Base-by-base conservation (phyloP, 2,888 invertebrate genomes). In the Agrotis exclamationis region DNA sequence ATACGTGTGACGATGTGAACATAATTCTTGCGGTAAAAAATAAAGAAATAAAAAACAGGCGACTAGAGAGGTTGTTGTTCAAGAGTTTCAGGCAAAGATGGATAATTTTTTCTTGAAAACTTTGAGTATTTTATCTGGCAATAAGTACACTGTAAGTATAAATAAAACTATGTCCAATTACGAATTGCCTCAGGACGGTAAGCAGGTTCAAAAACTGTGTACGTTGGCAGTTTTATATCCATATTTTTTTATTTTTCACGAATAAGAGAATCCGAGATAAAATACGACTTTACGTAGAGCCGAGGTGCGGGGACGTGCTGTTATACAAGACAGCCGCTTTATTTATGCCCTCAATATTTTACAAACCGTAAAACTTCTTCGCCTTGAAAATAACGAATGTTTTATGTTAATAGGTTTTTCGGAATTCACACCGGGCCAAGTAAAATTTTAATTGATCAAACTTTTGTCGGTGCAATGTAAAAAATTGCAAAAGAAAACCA, bases 261-360 rank as follows among this genome's bases (percentile, higher is more conserved):
- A 92, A 93, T 92, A 94, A 92, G 92, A 92, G 90, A 94, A 94
- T 94, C 93, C 94, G 85, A 86, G 90, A 93, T 95, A 93, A 95
- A 94, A 95, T 95, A 95, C 93, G 93, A 88, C 90, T 89, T 88
- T 90, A 91, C 93, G 93, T 92, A 91, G 80, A 82, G 82, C 85
- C 88, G 86, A 86, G 88, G 88, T 87, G 90, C 87, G 85, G 91
- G 89, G 93, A 94, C 94, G 95, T 94, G 94, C 93, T 94, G 93
- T 93, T 90, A 94, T 92, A 95, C 94, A 93, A 89, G 95, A 95
- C 95, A 94, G 92, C 90, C 86, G 87, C 90, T 89, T 95, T 95
- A 95, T 95, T 95, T 95, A 95, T 95, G 92, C 90, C 92, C 93
- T 91, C 94, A 94, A 95, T 95, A 95, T 95, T 95, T 95, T 93